These are phyloP conservation scores for Elanoides forficatus DNA, from an alignment of 2,113 vertebrate genomes.

Conservation along the genomic window DNA sequence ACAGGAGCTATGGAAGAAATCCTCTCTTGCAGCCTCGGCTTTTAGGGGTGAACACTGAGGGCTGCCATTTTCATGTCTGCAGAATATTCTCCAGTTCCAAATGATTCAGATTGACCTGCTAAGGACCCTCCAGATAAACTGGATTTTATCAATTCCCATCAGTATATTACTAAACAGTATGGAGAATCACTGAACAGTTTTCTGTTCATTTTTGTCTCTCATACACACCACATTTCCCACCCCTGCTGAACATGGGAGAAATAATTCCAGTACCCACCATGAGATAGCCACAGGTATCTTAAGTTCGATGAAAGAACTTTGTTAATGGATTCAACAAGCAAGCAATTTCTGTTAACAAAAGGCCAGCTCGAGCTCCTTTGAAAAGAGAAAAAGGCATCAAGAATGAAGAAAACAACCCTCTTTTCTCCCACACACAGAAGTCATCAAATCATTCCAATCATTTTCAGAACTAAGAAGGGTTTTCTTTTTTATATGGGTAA, in stretches of 20 bases:
- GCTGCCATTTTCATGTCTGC: background rate
- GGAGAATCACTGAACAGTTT: background rate
- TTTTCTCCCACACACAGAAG: background rate
- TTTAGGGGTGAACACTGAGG: background rate
- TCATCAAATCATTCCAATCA: background rate
- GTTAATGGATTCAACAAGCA: background rate
- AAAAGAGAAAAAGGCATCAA: background rate
- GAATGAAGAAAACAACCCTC: background rate
- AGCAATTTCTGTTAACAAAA: constrained; percentile 44
- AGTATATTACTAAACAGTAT: background rate
- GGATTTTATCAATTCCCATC: background rate
- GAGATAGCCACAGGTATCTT: background rate
- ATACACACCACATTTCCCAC: background rate
- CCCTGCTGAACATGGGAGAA: background rate
- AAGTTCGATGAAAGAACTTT: background rate
- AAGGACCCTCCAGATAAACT: background rate
- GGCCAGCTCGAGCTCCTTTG: background rate
- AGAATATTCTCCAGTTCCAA: background rate
- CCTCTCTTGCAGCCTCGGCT: background rate
- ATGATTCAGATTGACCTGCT: background rate
- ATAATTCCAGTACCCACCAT: background rate
- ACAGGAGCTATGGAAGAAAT: background rate
- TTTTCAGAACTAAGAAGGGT: background rate
- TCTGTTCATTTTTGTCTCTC: background rate
- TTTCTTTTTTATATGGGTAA: background rate